Conservation (phyloP, 2,888 invertebrate species). For the Hedychridium roseum region DNA sequence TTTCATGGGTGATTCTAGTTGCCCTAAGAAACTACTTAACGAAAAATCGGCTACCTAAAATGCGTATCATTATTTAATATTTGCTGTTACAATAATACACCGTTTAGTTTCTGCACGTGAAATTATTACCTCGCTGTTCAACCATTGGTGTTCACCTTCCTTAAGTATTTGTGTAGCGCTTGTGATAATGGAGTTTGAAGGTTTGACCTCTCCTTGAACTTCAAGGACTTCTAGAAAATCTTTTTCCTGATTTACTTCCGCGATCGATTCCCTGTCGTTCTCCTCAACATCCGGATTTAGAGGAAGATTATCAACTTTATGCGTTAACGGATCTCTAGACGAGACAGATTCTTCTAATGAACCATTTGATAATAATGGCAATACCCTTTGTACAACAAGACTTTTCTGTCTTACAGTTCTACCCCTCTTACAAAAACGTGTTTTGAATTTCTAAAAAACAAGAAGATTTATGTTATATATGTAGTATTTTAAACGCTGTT, state of each 20-base stretch:
- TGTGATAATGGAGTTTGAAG: slow-evolving; percentile 60
- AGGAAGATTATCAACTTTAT: slow-evolving; percentile 16
- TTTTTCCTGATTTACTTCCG: slow-evolving; percentile 24
- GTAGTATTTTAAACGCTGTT: neutral
- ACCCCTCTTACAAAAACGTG: slow-evolving; percentile 63
- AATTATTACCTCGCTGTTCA: slow-evolving; percentile 72
- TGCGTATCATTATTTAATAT: neutral
- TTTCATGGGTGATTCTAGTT: slow-evolving; percentile 77
- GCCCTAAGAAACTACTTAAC: slow-evolving; percentile 83
- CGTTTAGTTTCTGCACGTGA: neutral
- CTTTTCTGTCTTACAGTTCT: slow-evolving; percentile 66
- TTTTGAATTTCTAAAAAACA: slow-evolving; percentile 63
- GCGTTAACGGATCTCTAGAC: slow-evolving; percentile 13
- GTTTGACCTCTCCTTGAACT: slow-evolving; percentile 41
- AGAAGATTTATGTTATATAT: neutral
- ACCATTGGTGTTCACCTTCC: slow-evolving; percentile 73
- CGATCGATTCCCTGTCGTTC: slow-evolving; percentile 21
- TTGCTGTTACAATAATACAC: neutral
- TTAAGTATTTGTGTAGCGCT: slow-evolving; percentile 61
- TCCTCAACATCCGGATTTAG: slow-evolving; percentile 12
- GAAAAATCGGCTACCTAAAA: slow-evolving; percentile 77
- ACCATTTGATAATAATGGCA: slow-evolving; percentile 71
- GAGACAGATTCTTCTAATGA: slow-evolving; percentile 14
- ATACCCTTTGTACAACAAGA: slow-evolving; percentile 78
- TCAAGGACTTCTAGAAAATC: slow-evolving; percentile 48